phyloP scores from a whole-genome alignment of 2,888 invertebrate genomes.

The Trichogramma dendrolimi region DNA sequence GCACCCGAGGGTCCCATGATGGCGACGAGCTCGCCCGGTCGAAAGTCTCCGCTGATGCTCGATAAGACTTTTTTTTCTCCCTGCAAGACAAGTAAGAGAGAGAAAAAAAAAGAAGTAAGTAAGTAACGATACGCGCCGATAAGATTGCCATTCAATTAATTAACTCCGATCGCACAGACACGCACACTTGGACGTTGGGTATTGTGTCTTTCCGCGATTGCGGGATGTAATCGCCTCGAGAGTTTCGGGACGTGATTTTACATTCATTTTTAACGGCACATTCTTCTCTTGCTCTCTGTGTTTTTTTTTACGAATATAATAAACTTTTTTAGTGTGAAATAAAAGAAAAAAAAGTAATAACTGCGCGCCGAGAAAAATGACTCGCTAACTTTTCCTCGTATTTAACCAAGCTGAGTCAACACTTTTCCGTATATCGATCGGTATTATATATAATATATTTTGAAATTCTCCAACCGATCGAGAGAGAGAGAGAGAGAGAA shows the following conservation, averaged over 20 bases:
- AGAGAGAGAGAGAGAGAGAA: conserved; percentile 13
- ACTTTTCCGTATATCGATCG: too few relatives aligned
- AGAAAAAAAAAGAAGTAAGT: background rate
- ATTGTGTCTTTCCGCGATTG: too few relatives aligned
- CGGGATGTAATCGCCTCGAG: too few relatives aligned
- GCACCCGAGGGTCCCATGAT: conserved; percentile 88
- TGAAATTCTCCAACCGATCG: too few relatives aligned
- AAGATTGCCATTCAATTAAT: background rate
- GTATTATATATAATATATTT: too few relatives aligned
- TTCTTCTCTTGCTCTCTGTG: too few relatives aligned
- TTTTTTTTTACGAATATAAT: too few relatives aligned
- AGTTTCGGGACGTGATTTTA: too few relatives aligned
- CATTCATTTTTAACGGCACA: too few relatives aligned
- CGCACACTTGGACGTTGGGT: background rate
- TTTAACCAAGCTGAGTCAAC: too few relatives aligned
- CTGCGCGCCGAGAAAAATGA: background rate
- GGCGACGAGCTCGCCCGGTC: conserved; percentile 72
- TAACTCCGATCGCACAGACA: background rate
- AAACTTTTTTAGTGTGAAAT: too few relatives aligned
- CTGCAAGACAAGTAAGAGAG: conserved; percentile 43
- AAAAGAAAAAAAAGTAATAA: background rate
- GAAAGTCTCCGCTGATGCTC: conserved; percentile 63
- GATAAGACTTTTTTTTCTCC: conserved; percentile 48
- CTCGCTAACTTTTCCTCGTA: too few relatives aligned
- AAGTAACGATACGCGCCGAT: background rate